Percentiles rank a stretch among this genome's conserved stretches.
phyloP scores from a whole-genome alignment of 2,113 vertebrate species.

The Mionectes macconnelli region DNA sequence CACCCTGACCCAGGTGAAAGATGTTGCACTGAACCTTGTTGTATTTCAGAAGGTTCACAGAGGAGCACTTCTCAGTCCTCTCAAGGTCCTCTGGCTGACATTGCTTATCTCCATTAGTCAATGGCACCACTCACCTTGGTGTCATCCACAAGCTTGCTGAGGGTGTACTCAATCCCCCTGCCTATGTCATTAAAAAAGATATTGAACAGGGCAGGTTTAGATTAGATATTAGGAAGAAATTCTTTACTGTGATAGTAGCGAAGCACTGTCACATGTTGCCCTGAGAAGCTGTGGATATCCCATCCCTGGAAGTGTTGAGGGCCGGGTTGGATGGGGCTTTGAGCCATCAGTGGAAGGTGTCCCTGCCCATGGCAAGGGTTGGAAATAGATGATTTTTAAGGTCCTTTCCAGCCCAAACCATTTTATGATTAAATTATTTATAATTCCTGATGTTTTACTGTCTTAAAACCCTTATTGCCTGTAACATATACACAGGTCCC shows the following conservation, averaged over 20 bases:
- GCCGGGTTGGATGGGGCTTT: not conserved
- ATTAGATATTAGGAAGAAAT: not conserved
- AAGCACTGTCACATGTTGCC: not conserved
- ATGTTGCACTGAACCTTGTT: not conserved
- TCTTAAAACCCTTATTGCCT: not conserved
- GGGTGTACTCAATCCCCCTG: rapidly evolving
- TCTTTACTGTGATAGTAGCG: not conserved
- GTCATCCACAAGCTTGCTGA: not conserved
- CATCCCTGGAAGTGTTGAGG: not conserved
- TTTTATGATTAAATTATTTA: not conserved
- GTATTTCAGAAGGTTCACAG: not conserved
- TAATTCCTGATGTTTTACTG: not conserved
- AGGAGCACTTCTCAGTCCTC: not conserved
- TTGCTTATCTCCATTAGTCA: not conserved
- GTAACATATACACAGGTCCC: rapidly evolving
- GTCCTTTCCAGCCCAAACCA: not conserved
- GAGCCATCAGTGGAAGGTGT: not conserved
- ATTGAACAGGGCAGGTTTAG: not conserved
- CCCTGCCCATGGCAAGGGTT: not conserved
- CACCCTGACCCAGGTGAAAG: not conserved
- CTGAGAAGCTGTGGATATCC: not conserved
- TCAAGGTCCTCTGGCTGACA: not conserved
- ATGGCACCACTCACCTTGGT: not conserved
- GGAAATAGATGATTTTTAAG: not conserved
- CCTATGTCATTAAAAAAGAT: not conserved